Evolutionary conservation across 2,113 vertebrate species (phyloP), one percentile per base, ranked within the genome.

Genomic region (Phylloscopus trochilus): DNA sequence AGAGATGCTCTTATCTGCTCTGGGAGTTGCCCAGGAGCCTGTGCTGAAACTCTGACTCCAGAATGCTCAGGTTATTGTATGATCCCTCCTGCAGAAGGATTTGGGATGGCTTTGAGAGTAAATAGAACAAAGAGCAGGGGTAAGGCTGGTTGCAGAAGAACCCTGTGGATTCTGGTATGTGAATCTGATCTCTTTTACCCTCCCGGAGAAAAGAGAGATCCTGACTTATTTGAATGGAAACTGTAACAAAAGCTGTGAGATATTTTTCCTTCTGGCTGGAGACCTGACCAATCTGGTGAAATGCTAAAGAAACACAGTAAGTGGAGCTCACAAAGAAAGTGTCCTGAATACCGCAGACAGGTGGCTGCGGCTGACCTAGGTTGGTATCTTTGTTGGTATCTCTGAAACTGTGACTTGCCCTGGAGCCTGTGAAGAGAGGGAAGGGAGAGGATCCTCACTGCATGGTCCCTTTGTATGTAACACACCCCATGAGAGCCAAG

Each of bases 301-400:
- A 74, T 43, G 37, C 15, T 62, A n/a, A 55, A 77, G 53, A 76
- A 52, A 69, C 2, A 7, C 8, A 37, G 13, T 33, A 39, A 43
- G 18, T 4, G 41, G 37, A 68, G n/a, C 44, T 73, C 16, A 27
- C 56, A 30, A 76, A 76, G 53, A 49, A 46, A 1, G 0, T 2
- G 0, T 68, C 43, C 30, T 63, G 44, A 67, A 26, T 37, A 23
- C 17, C 2, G 0, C 5, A 1, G 5, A 46, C 33, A 76, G 2
- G 23, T 23, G 39, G 47, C 49, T 83, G 14, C 41, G 43, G 33
- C 35, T 59, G 52, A 56, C 30, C 8, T 44, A 81, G 37, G 14
- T 13, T 13, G 21, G 69, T 2, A 3, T 20, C n/a, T 64, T 18
- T n/a, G 11, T 15, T 74, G 59, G 2, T 30, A 19, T 35, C 27